Conservation (phyloP, 2,113 vertebrate species). For the Lepus americanus region DNA sequence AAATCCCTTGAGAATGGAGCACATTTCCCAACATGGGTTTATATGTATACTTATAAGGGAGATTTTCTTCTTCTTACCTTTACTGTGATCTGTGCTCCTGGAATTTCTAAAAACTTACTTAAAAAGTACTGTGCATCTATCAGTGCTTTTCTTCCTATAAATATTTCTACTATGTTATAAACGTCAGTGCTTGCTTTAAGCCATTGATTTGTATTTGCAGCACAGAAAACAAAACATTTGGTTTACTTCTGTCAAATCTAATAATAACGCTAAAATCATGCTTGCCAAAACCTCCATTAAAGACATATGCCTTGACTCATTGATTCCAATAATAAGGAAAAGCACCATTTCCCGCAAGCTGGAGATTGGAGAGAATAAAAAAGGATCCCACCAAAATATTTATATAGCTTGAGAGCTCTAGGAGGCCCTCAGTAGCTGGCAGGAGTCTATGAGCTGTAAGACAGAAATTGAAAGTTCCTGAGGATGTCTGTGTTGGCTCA, state of each 20-base stretch:
- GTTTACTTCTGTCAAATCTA: slow-evolving; percentile 77
- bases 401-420: slow-evolving; percentile 63
- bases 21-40: slow-evolving; percentile 9
- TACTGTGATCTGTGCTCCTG: slow-evolving; percentile 26
- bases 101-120: slow-evolving; percentile 63
- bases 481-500: background rate
- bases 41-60: background rate
- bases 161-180: slow-evolving; percentile 78
- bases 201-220: slow-evolving; percentile 80
- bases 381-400: slow-evolving; percentile 45
- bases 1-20: background rate
- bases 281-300: slow-evolving; percentile 88
- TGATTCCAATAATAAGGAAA: slow-evolving; percentile 78
- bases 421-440: background rate
- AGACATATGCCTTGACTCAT: slow-evolving; percentile 81
- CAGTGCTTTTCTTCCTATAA: slow-evolving; percentile 67
- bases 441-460: background rate
- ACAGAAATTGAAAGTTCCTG: background rate
- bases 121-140: slow-evolving; percentile 55
- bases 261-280: slow-evolving; percentile 66
- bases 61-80: slow-evolving; percentile 52
- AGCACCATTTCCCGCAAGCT: slow-evolving; percentile 75
- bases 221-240: slow-evolving; percentile 81
- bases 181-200: slow-evolving; percentile 65
- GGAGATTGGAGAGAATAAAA: slow-evolving; percentile 68